Evolutionary conservation across 2,797 vertebrate species (phyloP), one percentile per base, ranked within the genome.

Genomic region (Urophycis tenuis): DNA sequence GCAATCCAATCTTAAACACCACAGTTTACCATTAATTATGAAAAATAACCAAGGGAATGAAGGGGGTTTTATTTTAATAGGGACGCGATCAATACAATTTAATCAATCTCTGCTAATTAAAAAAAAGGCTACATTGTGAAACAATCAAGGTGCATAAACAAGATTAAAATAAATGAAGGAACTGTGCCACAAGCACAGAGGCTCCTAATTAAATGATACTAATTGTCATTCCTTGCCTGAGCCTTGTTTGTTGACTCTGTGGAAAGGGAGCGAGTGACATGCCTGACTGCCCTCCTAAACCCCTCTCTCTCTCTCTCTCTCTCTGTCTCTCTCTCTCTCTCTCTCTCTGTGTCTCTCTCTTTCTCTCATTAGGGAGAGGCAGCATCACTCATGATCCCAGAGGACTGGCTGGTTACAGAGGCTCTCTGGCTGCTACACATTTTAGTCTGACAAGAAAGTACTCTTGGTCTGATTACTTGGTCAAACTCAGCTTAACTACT

Each of bases 81-180:
- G 86, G 85, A 89, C 83, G 85, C 75, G 74, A 93, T 93, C 92
- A 82, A 92, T 93, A 86, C 81, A 86, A 89, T 92, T 86, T 84
- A 92, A 92, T 93, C 91, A 93, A 92, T 92, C 88, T 78, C 30
- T 79, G 80, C 88, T 93, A 92, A 93, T 93, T 92, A 91, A 91
- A 92, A 91, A 90, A 85, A 34, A 90, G 88, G 81, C 86, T 83
- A 86, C 89, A 92, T 86, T 89, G 89, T 86, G 83, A 92, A 91
- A 89, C 88, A 91, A 93, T 93, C 88, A 91, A 89, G 90, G 85
- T 89, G 90, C 84, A 90, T 88, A 92, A 93, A 92, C 86, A 88
- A 91, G 90, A 93, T 92, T 91, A 91, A 89, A 92, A 93, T 88
- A 90, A 92, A 93, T 93, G 90, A 90, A 85, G 82, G 80, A 82